Conservation (phyloP, 1,140 invertebrate genomes). For the Calephelis nemesis region DNA sequence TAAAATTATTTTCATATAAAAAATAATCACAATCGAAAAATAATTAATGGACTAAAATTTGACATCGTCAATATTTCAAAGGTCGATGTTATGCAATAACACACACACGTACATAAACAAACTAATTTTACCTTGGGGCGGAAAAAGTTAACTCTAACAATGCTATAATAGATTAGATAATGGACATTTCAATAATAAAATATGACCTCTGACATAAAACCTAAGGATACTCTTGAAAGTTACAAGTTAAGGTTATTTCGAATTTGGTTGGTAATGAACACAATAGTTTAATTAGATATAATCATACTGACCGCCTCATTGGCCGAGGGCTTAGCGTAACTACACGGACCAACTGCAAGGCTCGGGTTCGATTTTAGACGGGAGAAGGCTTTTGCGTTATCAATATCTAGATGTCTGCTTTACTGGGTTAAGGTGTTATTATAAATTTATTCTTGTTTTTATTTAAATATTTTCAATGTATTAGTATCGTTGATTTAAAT, state of each 20-base stretch:
- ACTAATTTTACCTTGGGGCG: constrained; percentile 7
- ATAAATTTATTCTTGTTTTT: no score
- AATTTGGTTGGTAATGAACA: constrained; percentile 9
- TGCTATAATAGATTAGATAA: constrained; percentile 8
- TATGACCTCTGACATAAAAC: constrained; percentile 8
- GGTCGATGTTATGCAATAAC: background rate
- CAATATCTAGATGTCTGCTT: no score
- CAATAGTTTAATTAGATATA: constrained; percentile 5
- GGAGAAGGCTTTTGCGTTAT: no score
- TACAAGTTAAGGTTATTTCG: constrained; percentile 9
- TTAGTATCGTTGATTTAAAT: no score
- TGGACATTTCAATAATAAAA: constrained; percentile 17
- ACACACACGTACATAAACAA: background rate
- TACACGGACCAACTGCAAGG: no score
- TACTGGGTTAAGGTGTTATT: no score
- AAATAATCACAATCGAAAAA: constrained; percentile 4
- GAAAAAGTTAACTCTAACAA: constrained; percentile 4
- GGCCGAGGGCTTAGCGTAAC: no score
- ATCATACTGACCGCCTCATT: no score
- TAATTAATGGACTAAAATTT: constrained; percentile 1
- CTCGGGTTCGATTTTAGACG: no score
- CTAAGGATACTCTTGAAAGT: constrained; percentile 14
- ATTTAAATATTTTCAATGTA: no score
- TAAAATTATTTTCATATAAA: background rate
- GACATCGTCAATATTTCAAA: constrained; percentile 7